These are phyloP conservation scores for Apamea monoglypha DNA, from an alignment of 2,888 invertebrate genomes.

Conservation along the genomic window DNA sequence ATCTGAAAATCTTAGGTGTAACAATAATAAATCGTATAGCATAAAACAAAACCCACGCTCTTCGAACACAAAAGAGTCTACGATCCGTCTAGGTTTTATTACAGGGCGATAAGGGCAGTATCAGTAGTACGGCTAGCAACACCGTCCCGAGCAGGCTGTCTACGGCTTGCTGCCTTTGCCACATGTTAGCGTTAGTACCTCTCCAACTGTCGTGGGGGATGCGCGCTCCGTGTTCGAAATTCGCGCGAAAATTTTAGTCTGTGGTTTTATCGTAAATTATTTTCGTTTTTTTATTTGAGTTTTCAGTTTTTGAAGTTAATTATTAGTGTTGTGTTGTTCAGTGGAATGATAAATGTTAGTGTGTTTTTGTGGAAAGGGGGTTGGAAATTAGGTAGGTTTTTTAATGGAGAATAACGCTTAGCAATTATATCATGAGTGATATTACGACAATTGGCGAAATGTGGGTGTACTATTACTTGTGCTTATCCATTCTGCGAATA, in stretches of 20 bases:
- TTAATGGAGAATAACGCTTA: not conserved
- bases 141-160: conserved; percentile 29
- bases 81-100: conserved; percentile 6
- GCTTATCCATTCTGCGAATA: not conserved
- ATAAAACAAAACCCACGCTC: not conserved
- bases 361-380: not conserved
- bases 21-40: not conserved
- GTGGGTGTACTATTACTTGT: not conserved
- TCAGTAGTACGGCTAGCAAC: conserved; percentile 32
- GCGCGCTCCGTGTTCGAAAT: conserved; percentile 25
- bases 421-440: not conserved
- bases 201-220: conserved; percentile 21
- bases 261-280: conserved; percentile 35
- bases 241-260: conserved; percentile 42
- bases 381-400: conserved; percentile 27
- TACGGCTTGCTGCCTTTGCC: conserved; percentile 23
- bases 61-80: conserved; percentile 4
- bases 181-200: conserved; percentile 46
- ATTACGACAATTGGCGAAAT: not conserved
- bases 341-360: not conserved
- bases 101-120: conserved; percentile 42
- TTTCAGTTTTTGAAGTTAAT: not conserved
- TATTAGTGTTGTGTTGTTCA: conserved; percentile 26
- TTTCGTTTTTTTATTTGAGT: not conserved
- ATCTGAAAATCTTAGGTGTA: not conserved